Percentiles rank a stretch among this genome's conserved stretches.
Conservation (phyloP, 2,797 vertebrate species). For the Notoglanidium macrostoma region DNA sequence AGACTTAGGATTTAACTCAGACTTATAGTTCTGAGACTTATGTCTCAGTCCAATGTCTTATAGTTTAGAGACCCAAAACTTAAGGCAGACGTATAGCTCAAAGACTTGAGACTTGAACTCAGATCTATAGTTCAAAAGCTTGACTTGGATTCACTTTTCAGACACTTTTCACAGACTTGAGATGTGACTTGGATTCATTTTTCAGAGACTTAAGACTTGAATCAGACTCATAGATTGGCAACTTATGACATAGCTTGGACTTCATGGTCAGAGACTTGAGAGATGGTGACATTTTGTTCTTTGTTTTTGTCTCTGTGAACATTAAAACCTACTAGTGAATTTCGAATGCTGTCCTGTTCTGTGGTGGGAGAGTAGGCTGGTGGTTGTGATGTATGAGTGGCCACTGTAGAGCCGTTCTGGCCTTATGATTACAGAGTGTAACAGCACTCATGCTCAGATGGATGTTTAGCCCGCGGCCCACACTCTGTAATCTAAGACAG, state of each 20-base stretch:
- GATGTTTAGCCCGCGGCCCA: conserved; percentile 65
- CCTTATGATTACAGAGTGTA: conserved; percentile 53
- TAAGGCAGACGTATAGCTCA: not conserved
- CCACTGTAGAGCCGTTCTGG: conserved; percentile 42
- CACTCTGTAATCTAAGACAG: conserved; percentile 77
- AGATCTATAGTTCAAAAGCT: not conserved
- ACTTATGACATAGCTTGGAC: not conserved
- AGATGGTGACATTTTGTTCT: not conserved
- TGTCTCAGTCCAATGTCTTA: not conserved
- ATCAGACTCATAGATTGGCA: not conserved
- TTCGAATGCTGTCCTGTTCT: not conserved
- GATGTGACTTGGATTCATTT: not conserved
- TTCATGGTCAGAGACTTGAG: not conserved
- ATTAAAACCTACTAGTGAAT: not conserved
- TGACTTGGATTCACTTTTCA: not conserved
- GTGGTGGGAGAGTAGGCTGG: conserved; percentile 2
- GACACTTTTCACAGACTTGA: not conserved
- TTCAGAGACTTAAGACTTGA: too few relatives aligned
- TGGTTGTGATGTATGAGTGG: conserved; percentile 38
- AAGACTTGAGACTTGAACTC: not conserved
- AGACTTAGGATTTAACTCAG: not conserved
- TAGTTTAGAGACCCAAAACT: not conserved
- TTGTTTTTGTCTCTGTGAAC: not conserved
- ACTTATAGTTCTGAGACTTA: not conserved
- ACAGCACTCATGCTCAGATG: conserved; percentile 62